Evolutionary conservation across 2,113 vertebrate species (phyloP), one percentile per base, ranked within the genome.

Genomic region (Aix galericulata): DNA sequence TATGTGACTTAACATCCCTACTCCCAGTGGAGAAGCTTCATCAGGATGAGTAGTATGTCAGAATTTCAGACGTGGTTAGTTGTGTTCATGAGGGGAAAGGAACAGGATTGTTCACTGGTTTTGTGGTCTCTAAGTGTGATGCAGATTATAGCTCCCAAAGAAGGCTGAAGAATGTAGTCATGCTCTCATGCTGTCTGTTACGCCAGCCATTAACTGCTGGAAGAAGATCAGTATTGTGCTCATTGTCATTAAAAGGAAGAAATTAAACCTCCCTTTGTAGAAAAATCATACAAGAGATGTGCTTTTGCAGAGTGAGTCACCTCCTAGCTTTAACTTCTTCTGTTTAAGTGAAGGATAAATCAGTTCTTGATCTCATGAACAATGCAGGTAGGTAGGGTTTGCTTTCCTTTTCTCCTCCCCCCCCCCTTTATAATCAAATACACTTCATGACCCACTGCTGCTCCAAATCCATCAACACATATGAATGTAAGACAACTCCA

Each of bases 261-360:
- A 93, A 96, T 92, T 88, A 88, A 94, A 69, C 53, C 83, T 92
- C 44, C n/a, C 38, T 92, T 88, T 89, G 80, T 60, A 91, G 91
- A 89, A 91, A 93, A 94, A 76, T 84, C 83, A 66, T 87, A 92
- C 48, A 82, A 87, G 84, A 94, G 86, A 87, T n/a, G 55, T 94
- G 92, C 53, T 94, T 93, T 93, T 95, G 71, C 62, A 82, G 82
- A 91, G 55, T 96, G 96, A 96, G 93, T 97, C 96, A 97, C 88
- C 90, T 93, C 80, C 86, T 86, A 78, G 66, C 67, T 94, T 93
- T 76, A 92, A 78, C 66, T 93, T 78, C 31, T 86, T 73, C 91
- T 86, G 68, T 83, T 78, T 44, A 79, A 93, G 80, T 50, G 82
- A 79, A 72, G 88, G 80, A 93, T 92, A 93, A 96, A 94, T 92